Percentiles rank a stretch among this genome's conserved stretches.
These are phyloP conservation scores for Sylvilagus floridanus DNA, from an alignment of 2,797 vertebrate genomes.

Conservation along the genomic window DNA sequence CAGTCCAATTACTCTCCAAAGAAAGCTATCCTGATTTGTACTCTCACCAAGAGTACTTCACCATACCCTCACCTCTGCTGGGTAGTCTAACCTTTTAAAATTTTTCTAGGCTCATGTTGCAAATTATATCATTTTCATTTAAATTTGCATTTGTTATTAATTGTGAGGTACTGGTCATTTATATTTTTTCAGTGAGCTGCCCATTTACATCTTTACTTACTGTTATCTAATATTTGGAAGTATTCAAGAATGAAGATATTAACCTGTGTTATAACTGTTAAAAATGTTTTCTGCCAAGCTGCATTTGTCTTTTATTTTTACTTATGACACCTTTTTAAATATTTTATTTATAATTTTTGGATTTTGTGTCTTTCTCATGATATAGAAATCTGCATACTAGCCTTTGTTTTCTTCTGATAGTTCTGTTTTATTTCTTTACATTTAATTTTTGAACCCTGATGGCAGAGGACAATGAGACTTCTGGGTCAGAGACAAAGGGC, in stretches of 20 bases:
- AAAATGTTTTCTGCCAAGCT: not conserved
- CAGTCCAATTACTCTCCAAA: not conserved
- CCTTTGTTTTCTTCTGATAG: not conserved
- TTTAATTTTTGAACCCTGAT: not conserved
- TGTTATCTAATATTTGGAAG: not conserved
- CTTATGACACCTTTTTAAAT: not conserved
- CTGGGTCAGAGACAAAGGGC: not conserved
- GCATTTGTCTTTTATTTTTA: not conserved
- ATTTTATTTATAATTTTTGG: not conserved
- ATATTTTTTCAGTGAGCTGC: not conserved
- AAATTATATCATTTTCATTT: not conserved
- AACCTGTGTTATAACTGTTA: not conserved
- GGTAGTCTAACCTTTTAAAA: not conserved
- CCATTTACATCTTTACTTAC: not conserved
- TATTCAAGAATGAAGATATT: not conserved
- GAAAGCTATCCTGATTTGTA: not conserved
- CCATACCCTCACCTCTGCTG: not conserved
- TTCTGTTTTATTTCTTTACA: not conserved
- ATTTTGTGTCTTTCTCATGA: not conserved
- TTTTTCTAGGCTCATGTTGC: not conserved
- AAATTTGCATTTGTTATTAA: not conserved
- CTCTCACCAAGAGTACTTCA: not conserved
- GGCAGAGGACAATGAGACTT: not conserved
- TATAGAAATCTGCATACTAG: not conserved
- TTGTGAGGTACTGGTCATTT: not conserved